phyloP scores from a whole-genome alignment of 2,113 vertebrate species.

The Arothron firmamentum region DNA sequence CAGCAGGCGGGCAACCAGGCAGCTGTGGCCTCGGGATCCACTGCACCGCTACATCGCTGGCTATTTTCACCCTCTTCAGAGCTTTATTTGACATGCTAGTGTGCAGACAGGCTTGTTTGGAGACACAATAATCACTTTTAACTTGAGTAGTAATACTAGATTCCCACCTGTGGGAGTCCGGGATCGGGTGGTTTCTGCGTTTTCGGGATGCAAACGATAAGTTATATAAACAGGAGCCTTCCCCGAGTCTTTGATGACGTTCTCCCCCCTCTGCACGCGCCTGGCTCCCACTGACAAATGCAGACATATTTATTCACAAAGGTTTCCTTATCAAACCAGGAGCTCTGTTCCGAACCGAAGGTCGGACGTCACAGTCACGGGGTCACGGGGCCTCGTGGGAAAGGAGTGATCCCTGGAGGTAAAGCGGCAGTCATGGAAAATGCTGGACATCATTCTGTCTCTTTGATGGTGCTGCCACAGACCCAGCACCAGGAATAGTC shows the following conservation, averaged over 20 bases:
- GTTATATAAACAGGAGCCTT: conserved; percentile 15
- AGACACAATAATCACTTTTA: conserved; percentile 70
- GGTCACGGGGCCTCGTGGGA: conserved; percentile 42
- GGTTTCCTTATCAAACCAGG: conserved; percentile 4
- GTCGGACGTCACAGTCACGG: no score
- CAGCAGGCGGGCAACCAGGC: conserved; percentile 50
- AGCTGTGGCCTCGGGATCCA: conserved; percentile 45
- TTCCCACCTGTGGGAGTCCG: conserved; percentile 45
- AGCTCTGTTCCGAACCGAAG: neutral
- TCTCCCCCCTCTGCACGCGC: conserved; percentile 1
- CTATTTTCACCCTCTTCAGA: conserved; percentile 62
- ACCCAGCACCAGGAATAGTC: conserved; percentile 27
- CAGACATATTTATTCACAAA: neutral
- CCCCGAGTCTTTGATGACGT: conserved; percentile 7
- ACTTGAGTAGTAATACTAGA: conserved; percentile 55
- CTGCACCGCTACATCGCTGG: conserved; percentile 44
- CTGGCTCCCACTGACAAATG: neutral
- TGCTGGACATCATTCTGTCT: conserved; percentile 20
- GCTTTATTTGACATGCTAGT: conserved; percentile 66
- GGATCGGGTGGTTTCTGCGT: conserved; percentile 52
- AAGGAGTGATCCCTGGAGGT: conserved; percentile 45
- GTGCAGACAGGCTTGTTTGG: conserved; percentile 61
- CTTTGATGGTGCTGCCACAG: conserved; percentile 56
- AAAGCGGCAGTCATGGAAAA: conserved; percentile 62
- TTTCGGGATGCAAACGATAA: conserved; percentile 13